Evolutionary conservation across 2,888 invertebrate species (phyloP), one percentile per base, ranked within the genome.

Genomic region (Cheilosia vernalis): DNA sequence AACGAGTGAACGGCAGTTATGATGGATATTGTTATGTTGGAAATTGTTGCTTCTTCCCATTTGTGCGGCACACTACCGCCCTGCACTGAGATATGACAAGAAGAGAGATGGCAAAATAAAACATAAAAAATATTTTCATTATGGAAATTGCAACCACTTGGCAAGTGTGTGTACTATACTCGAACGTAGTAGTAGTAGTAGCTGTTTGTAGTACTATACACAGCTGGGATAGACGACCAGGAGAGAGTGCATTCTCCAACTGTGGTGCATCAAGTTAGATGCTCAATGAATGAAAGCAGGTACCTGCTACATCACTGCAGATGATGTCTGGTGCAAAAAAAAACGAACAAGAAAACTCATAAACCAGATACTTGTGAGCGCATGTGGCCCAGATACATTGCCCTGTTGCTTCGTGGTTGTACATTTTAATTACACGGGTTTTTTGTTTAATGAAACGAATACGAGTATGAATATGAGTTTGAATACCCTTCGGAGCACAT

Each of bases 141-240:
- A 85, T 85, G 85, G 72, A 85, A 85, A 85, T 85, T 85, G 85
- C 81, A 81, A 81, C 66, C 76, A 85, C 85, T 85, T 85, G 85
- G 72, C 72, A 47, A 70, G 64, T 84, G 69, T 84, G 58, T 84
- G 74, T 84, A 85, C 66, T 81, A 30, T 30, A 85, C 81, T 85
- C 81, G 42, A 76, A 51, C 85, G 85, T 85, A 85, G 81, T 84
- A 85, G 84, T 64, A 69, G 80, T 60, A 74, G 74, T 37, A 55
- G 61, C 60, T 42, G 76, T 76, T 61, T 51, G 66, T 76, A 67
- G 69, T 76, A 76, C 83, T 74, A 69, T 67, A 37, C 56, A 61
- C 80, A 85, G 74, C 74, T 80, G 74, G 42, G 66, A 53, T 30
- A 10, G 21, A 3, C n/a, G n/a, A 33, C 55, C 55, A 55, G n/a